Evolutionary conservation across 92 coral and sea anemone species (phyloP).

Genomic region (Virgularia gustaviana): DNA sequence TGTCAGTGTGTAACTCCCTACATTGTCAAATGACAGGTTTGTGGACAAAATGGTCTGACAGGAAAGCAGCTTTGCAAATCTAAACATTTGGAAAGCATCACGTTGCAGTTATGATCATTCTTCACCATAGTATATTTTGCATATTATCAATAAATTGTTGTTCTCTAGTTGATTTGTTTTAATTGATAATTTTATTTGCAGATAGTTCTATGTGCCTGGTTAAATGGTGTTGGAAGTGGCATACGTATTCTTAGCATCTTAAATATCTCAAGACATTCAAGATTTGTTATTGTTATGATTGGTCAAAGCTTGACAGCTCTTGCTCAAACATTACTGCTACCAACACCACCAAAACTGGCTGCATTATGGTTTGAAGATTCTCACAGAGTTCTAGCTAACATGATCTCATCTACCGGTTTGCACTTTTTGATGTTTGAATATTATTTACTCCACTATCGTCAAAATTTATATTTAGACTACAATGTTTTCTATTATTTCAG

Average conservation of each 20-base stretch:
- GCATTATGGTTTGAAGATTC: constrained; percentile 89
- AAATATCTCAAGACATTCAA: constrained; percentile 25
- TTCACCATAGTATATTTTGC: not conserved
- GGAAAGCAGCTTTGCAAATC: no score
- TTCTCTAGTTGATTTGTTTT: no score
- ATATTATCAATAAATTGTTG: not conserved
- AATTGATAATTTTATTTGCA: no score
- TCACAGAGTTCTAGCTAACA: constrained; percentile 82
- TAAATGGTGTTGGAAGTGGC: constrained; percentile 77
- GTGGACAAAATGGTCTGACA: no score
- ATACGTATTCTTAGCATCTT: constrained; percentile 62
- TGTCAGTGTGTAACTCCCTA: no score
- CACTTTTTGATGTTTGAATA: not conserved
- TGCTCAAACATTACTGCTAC: constrained; percentile 85
- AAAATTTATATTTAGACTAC: not conserved
- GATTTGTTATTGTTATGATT: constrained; percentile 70
- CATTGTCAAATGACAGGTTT: no score
- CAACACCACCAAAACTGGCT: constrained; percentile 87
- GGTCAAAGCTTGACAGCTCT: constrained; percentile 76
- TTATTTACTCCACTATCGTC: no score
- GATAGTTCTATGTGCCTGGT: constrained; percentile 81
- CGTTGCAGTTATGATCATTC: no score
- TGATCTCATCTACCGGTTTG: constrained; percentile 76
- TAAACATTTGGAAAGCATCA: no score
- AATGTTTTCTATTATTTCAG: constrained; percentile 30